These are phyloP conservation scores for Xanthia icteritia DNA, from an alignment of 2,888 invertebrate genomes.

Conservation along the genomic window DNA sequence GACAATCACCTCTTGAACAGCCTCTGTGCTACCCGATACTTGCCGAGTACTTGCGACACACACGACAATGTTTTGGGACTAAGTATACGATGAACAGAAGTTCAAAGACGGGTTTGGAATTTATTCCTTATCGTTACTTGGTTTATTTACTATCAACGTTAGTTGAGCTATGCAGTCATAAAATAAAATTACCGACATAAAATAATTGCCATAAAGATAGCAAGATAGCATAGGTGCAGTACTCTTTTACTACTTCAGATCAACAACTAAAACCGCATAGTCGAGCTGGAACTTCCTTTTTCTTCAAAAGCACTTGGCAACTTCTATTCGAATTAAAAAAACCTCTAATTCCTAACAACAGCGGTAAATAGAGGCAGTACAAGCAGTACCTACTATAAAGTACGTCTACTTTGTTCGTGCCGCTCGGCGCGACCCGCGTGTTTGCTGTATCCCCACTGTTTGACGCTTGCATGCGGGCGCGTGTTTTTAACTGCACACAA, in stretches of 20 bases:
- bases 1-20: slow-evolving; percentile 48
- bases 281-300: not conserved
- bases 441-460: slow-evolving; percentile 19
- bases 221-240: not conserved
- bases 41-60: slow-evolving; percentile 24
- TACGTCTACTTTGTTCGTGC: slow-evolving; percentile 24
- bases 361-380: slow-evolving; percentile 20
- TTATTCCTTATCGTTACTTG: not conserved
- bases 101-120: slow-evolving; percentile 15
- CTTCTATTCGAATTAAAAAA: slow-evolving; percentile 9
- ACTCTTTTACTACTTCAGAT: not conserved
- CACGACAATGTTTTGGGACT: slow-evolving; percentile 13
- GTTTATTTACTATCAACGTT: not conserved
- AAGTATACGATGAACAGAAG: not conserved
- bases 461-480: slow-evolving; percentile 50
- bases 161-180: not conserved
- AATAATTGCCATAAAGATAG: not conserved
- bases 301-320: not conserved
- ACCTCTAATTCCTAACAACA: slow-evolving; percentile 1
- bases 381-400: not conserved
- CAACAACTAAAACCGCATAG: not conserved
- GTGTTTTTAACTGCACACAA: slow-evolving; percentile 43
- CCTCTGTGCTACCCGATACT: slow-evolving; percentile 48
- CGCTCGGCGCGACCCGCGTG: slow-evolving; percentile 4
- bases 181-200: not conserved